Percentiles rank a stretch among this genome's conserved stretches.
phyloP scores from a whole-genome alignment of 2,113 vertebrate genomes.

The Albula goreensis region DNA sequence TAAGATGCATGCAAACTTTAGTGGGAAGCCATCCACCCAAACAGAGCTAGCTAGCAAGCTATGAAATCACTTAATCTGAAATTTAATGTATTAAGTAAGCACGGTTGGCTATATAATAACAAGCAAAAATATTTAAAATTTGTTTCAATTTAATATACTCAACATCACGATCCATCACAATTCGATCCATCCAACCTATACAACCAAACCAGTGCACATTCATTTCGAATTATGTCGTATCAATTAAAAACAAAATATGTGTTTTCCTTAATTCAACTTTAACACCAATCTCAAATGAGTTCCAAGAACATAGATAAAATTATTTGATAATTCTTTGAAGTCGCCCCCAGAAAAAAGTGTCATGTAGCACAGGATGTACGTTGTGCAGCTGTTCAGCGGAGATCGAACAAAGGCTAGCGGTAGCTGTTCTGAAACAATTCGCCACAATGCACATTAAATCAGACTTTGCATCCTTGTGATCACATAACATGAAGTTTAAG shows the following conservation, averaged over 20 bases:
- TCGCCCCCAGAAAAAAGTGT: no score
- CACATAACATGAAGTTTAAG: not conserved
- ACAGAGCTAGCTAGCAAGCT: not conserved
- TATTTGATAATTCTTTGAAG: no score
- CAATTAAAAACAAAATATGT: no score
- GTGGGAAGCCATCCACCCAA: not conserved
- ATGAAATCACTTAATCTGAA: not conserved
- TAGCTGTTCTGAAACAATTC: slow-evolving; percentile 4
- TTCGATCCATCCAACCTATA: not conserved
- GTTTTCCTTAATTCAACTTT: no score
- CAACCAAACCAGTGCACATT: no score
- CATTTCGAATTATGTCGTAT: no score
- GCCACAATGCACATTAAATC: slow-evolving; percentile 3
- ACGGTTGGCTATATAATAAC: no score
- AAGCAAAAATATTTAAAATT: not conserved
- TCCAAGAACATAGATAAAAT: no score
- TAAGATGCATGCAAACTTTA: not conserved
- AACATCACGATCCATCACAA: no score
- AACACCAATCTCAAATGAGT: no score
- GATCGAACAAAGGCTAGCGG: slow-evolving; percentile 20
- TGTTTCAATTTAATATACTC: not conserved
- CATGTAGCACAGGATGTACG: not conserved
- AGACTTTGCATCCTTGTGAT: not conserved
- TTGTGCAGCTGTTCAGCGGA: not conserved
- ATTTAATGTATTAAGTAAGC: no score